Evolutionary conservation across 2,888 invertebrate genomes (phyloP).

Genomic region (Drosophila pseudotalamancana): DNA sequence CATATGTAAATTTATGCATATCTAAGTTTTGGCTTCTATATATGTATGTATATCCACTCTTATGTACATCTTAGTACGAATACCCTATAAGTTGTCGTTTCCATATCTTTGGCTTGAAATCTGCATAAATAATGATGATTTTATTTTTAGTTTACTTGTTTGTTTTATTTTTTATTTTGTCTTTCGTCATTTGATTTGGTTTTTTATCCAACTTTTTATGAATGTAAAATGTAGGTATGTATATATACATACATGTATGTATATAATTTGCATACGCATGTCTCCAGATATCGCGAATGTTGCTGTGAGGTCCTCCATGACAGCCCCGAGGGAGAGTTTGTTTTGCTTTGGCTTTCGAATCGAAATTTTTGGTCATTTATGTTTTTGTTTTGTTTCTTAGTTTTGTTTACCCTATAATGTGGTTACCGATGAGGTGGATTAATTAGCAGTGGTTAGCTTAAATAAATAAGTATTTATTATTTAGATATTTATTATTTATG

Average conservation of each 20-base stretch:
- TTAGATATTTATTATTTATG: too few species aligned
- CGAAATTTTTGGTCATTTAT: slow-evolving; percentile 56
- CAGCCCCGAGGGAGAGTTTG: slow-evolving; percentile 53
- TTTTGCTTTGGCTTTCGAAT: slow-evolving; percentile 32
- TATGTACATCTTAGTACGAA: slow-evolving; percentile 17
- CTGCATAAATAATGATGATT: slow-evolving; percentile 80
- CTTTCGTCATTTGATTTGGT: slow-evolving; percentile 64
- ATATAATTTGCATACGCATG: slow-evolving; percentile 64
- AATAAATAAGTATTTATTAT: background rate
- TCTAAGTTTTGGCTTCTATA: slow-evolving; percentile 45
- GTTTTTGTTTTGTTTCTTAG: background rate
- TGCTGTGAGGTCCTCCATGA: slow-evolving; percentile 18
- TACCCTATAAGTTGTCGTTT: slow-evolving; percentile 52
- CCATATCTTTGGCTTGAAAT: slow-evolving; percentile 69
- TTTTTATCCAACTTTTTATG: slow-evolving; percentile 51
- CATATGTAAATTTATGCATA: slow-evolving; percentile 69
- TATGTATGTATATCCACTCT: slow-evolving; percentile 2
- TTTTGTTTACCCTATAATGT: slow-evolving; percentile 7
- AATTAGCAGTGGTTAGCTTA: background rate
- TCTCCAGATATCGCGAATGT: slow-evolving; percentile 26
- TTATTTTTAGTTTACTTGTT: slow-evolving; percentile 22
- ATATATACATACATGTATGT: too few species aligned
- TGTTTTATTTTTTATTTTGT: slow-evolving; percentile 21
- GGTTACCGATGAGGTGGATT: too few species aligned
- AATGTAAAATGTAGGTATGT: slow-evolving; percentile 26